Evolutionary conservation across 1,140 invertebrate species (phyloP).

Genomic region (Plodia interpunctella): DNA sequence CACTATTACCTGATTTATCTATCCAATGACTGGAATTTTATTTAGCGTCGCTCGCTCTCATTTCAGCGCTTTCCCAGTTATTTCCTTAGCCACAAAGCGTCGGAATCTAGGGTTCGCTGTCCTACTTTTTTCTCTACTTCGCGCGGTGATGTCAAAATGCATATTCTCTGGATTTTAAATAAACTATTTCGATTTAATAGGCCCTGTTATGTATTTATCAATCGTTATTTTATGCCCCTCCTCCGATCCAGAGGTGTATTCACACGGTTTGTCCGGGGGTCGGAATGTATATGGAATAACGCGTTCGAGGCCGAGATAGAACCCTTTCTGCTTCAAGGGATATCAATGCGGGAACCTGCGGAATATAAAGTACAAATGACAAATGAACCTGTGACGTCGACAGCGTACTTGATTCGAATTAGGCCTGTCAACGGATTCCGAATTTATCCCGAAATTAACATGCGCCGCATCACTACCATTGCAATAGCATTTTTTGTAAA

Average conservation of each 20-base stretch:
- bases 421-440: not conserved
- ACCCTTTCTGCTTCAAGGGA: slow-evolving; percentile 7
- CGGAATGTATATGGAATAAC: slow-evolving; percentile 5
- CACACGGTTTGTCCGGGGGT: not conserved
- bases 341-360: not conserved
- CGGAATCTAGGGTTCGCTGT: no score
- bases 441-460: not conserved
- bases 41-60: no score
- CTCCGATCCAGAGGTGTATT: not conserved
- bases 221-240: not conserved
- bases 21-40: no score
- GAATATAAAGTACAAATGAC: slow-evolving; percentile 2
- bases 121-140: no score
- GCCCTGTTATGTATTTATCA: not conserved
- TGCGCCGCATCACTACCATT: no score
- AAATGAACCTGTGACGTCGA: not conserved
- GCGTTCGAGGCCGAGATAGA: slow-evolving; percentile 6
- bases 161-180: no score
- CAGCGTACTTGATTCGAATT: not conserved
- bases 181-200: no score
- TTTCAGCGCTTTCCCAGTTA: no score
- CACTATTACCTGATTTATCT: no score
- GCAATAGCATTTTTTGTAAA: no score
- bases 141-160: no score
- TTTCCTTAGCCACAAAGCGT: no score